Conservation (phyloP, 2,888 invertebrate genomes). For the Gasteruption jaculator region DNA sequence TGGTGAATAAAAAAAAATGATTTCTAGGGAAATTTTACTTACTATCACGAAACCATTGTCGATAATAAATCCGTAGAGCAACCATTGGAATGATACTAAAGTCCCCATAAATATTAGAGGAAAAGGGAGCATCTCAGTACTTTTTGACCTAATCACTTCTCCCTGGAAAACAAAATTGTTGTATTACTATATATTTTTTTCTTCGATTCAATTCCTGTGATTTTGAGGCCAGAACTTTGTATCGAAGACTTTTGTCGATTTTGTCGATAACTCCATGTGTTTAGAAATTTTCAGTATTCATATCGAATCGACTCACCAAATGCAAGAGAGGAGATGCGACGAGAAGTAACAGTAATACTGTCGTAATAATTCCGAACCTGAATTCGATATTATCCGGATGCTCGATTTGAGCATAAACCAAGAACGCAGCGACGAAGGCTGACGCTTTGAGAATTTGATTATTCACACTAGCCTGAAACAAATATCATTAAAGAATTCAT, state of each 20-base stretch:
- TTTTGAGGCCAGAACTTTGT: too few relatives aligned
- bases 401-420: conserved; percentile 66
- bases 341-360: conserved; percentile 62
- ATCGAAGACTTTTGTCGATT: too few relatives aligned
- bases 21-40: conserved; percentile 46
- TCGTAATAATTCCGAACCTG: conserved; percentile 68
- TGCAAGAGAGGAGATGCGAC: conserved; percentile 69
- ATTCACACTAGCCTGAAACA: conserved; percentile 28
- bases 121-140: conserved; percentile 83
- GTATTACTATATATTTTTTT: too few relatives aligned
- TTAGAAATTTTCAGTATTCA: background rate
- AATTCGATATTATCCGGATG: conserved; percentile 62
- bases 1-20: background rate
- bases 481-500: conserved; percentile 7
- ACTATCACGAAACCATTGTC: conserved; percentile 74
- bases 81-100: conserved; percentile 74
- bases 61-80: conserved; percentile 74
- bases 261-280: too few relatives aligned
- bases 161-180: conserved; percentile 52
- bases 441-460: conserved; percentile 54
- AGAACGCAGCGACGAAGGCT: conserved; percentile 57
- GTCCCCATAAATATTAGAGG: conserved; percentile 81
- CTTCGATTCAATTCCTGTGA: too few relatives aligned
- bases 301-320: conserved; percentile 63
- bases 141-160: conserved; percentile 73